A percentile compares a stretch with the other conserved stretches of the same genome.
Evolutionary conservation across 1,140 invertebrate species (phyloP).

Genomic region (Amyelois transitella): DNA sequence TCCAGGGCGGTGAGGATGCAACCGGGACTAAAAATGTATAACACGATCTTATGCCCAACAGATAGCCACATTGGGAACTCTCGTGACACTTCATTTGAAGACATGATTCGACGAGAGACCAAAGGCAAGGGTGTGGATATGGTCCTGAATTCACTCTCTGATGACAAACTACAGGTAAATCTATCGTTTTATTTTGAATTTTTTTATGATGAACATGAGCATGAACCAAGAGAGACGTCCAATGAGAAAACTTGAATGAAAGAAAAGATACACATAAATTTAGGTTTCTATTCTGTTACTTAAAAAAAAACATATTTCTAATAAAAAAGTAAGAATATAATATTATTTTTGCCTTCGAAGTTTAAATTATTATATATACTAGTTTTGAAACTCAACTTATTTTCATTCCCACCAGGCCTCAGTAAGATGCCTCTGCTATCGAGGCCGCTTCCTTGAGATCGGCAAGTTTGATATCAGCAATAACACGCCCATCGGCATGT

Average conservation of each 20-base stretch:
- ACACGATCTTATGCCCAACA: slow-evolving; percentile 34
- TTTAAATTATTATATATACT: too few relatives aligned
- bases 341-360: too few relatives aligned
- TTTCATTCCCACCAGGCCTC: slow-evolving; percentile 73
- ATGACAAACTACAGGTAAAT: slow-evolving; percentile 78
- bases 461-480: slow-evolving; percentile 84
- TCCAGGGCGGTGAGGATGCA: too few relatives aligned
- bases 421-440: slow-evolving; percentile 82
- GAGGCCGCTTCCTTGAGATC: slow-evolving; percentile 85
- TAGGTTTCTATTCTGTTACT: too few relatives aligned
- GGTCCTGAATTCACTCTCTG: slow-evolving; percentile 80
- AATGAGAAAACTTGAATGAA: too few relatives aligned
- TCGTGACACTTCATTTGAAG: slow-evolving; percentile 78
- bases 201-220: too few relatives aligned
- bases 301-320: too few relatives aligned
- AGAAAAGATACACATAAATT: too few relatives aligned
- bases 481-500: slow-evolving; percentile 80
- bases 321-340: too few relatives aligned
- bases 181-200: neutral
- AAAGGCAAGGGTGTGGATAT: slow-evolving; percentile 80
- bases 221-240: too few relatives aligned
- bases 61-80: slow-evolving; percentile 78
- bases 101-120: slow-evolving; percentile 75
- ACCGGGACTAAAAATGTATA: too few relatives aligned
- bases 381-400: too few relatives aligned